Evolutionary conservation across 2,113 vertebrate genomes (phyloP).

Genomic region (Chlamydotis undulata): DNA sequence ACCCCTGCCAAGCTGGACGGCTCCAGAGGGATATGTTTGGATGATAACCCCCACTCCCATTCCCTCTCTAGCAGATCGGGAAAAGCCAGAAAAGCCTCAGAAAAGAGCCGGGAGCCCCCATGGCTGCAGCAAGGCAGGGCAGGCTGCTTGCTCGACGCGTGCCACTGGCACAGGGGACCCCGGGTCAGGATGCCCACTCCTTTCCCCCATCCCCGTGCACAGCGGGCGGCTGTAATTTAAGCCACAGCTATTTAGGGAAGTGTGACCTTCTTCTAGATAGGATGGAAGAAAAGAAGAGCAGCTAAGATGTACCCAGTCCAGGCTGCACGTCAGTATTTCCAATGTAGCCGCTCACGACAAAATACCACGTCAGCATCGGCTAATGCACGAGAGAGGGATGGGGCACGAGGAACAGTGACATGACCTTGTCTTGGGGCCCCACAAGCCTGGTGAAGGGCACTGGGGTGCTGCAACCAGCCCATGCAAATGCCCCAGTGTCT

Average conservation of each 20-base stretch:
- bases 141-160: accelerated
- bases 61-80: neutral
- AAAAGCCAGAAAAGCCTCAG: neutral
- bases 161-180: neutral
- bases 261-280: constrained; percentile 24
- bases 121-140: neutral
- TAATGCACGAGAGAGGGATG: accelerated
- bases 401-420: neutral
- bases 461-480: neutral
- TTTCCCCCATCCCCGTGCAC: neutral
- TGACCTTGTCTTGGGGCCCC: neutral
- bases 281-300: neutral
- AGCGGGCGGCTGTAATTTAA: neutral
- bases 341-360: neutral
- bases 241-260: neutral
- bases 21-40: neutral
- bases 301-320: neutral
- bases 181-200: neutral
- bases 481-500: accelerated
- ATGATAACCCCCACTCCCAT: neutral
- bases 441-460: accelerated
- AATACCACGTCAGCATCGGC: neutral
- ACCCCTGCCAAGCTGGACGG: neutral
- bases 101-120: neutral
- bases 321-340: neutral